Conservation (phyloP, 2,888 invertebrate genomes). For the Tineola bisselliella region DNA sequence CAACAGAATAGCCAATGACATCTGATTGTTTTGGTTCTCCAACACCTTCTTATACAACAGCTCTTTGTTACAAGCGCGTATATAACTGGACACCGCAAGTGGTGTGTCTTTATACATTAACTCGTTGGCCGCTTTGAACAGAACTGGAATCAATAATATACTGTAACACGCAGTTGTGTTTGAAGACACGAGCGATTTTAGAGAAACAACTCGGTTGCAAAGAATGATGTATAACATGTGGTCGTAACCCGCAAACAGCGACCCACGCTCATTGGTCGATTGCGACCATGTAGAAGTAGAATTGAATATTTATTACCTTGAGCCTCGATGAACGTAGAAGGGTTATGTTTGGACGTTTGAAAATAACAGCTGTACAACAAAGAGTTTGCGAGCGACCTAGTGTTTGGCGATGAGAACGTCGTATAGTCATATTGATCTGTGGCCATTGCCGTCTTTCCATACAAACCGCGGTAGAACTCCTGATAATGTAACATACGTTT, state of each 20-base stretch:
- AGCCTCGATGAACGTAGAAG: conserved; percentile 22
- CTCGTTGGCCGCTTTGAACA: conserved; percentile 43
- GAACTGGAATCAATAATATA: conserved; percentile 26
- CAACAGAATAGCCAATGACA: conserved; percentile 33
- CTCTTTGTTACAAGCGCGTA: conserved; percentile 23
- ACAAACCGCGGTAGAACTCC: conserved; percentile 49
- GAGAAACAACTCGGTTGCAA: too few relatives aligned
- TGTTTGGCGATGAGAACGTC: conserved; percentile 35
- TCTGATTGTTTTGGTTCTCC: conserved; percentile 19
- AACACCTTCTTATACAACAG: background rate
- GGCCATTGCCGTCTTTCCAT: conserved; percentile 30
- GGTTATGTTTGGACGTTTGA: conserved; percentile 27
- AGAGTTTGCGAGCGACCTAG: conserved; percentile 19
- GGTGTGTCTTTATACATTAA: conserved; percentile 40
- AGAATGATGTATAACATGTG: too few relatives aligned
- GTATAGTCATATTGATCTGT: conserved; percentile 36
- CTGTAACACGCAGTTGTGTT: too few relatives aligned
- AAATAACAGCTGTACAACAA: conserved; percentile 43
- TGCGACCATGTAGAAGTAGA: too few relatives aligned
- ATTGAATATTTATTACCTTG: conserved; percentile 23
- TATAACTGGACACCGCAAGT: conserved; percentile 37
- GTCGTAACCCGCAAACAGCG: too few relatives aligned
- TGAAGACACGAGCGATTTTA: too few relatives aligned
- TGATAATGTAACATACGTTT: conserved; percentile 27
- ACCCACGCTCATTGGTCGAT: too few relatives aligned